Conservation (phyloP, 2,888 invertebrate genomes). For the Drosophila pegasa region DNA sequence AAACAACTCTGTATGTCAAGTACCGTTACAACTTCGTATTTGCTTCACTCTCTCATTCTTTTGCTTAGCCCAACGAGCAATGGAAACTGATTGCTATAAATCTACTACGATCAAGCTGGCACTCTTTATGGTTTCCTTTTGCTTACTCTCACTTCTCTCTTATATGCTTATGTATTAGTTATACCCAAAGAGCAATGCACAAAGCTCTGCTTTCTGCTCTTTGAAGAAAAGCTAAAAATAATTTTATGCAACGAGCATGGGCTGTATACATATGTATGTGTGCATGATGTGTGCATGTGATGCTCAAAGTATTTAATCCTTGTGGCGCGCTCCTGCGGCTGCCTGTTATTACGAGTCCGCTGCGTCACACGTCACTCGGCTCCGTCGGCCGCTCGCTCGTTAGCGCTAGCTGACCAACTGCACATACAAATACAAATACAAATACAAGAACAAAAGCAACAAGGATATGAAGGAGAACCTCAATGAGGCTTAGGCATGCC, state of each 20-base stretch:
- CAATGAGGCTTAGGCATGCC: constrained; percentile 41
- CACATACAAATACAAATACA: constrained; percentile 19
- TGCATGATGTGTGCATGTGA: neutral
- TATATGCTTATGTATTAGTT: neutral
- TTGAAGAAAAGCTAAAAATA: too few species aligned
- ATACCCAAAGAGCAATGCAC: neutral
- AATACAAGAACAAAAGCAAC: constrained; percentile 34
- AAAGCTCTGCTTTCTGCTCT: too few species aligned
- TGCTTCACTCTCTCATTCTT: neutral
- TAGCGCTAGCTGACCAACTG: constrained; percentile 61
- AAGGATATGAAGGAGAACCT: constrained; percentile 24
- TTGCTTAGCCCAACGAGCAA: neutral
- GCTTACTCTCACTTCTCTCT: neutral
- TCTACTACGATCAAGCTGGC: neutral
- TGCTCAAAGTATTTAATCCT: constrained; percentile 15
- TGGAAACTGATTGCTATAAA: too few species aligned
- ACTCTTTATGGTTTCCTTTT: neutral
- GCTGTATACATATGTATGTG: neutral
- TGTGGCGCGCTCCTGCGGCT: constrained; percentile 46
- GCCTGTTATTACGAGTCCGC: constrained; percentile 54
- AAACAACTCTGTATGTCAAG: neutral
- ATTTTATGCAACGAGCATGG: neutral
- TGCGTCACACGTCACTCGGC: constrained; percentile 45
- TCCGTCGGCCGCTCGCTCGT: constrained; percentile 47
- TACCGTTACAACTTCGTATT: neutral